phyloP scores from a whole-genome alignment of 2,113 vertebrate species.

The Platysternon megacephalum region DNA sequence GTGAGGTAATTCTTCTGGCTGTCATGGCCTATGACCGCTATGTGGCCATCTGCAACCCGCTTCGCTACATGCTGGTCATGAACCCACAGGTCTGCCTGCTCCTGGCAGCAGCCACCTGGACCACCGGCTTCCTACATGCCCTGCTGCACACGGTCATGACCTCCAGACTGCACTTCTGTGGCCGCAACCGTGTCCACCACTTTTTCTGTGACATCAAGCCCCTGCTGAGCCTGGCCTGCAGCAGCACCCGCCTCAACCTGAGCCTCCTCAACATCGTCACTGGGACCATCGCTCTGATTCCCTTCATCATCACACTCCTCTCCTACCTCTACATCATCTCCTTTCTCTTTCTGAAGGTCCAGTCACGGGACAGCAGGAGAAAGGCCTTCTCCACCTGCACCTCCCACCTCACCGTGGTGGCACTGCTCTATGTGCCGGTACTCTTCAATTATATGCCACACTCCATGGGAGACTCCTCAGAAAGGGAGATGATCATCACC shows the following conservation, averaged over 20 bases:
- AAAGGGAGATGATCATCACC: background rate
- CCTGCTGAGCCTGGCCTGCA: constrained; percentile 16
- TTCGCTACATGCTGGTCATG: constrained; percentile 19
- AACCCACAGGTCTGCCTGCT: background rate
- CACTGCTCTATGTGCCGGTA: constrained; percentile 29
- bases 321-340: constrained; percentile 40
- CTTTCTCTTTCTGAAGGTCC: constrained; percentile 11
- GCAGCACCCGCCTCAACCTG: background rate
- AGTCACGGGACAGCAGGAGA: background rate
- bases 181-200: background rate
- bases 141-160: constrained; percentile 6
- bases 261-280: constrained; percentile 26
- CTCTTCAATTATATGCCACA: background rate
- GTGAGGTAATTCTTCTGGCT: constrained; percentile 33
- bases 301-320: constrained; percentile 33
- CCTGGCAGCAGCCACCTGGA: background rate
- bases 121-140: constrained; percentile 23
- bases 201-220: constrained; percentile 58
- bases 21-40: constrained; percentile 48
- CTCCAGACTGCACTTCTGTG: constrained; percentile 19
- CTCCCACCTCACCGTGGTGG: constrained; percentile 1
- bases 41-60: constrained; percentile 26
- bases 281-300: background rate
- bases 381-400: constrained; percentile 30
- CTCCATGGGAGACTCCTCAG: background rate